A percentile compares a stretch with the other conserved stretches of the same genome.
These are phyloP conservation scores for Nematostella vectensis DNA, from an alignment of 92 coral and sea anemone species.

Conservation along the genomic window DNA sequence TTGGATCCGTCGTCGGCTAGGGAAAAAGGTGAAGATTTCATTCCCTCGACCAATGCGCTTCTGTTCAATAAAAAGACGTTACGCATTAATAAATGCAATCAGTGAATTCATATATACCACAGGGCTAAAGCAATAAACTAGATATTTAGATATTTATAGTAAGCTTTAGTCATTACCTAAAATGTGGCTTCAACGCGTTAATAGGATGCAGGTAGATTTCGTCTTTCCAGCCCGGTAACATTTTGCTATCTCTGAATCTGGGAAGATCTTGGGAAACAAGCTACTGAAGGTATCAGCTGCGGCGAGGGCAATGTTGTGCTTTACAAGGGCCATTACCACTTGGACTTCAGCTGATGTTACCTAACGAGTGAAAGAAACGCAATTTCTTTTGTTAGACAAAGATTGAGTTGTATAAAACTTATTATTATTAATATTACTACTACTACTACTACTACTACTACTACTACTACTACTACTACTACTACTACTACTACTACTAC, in stretches of 20 bases:
- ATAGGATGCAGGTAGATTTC: constrained; percentile 51
- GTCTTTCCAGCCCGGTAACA: constrained; percentile 42
- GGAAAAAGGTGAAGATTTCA: constrained; percentile 24
- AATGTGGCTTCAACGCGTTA: constrained; percentile 34
- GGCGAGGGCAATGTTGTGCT: constrained; percentile 42
- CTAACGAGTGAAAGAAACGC: constrained; percentile 5
- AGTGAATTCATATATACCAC: no score
- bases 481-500: no score
- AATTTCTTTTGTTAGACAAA: no score
- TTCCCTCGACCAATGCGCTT: constrained; percentile 18
- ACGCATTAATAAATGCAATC: no score
- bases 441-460: no score
- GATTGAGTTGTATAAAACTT: no score
- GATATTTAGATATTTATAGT: no score
- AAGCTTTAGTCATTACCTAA: constrained; percentile 36
- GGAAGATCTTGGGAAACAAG: constrained; percentile 40
- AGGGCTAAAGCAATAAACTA: no score
- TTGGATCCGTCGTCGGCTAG: constrained; percentile 39
- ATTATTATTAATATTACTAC: no score
- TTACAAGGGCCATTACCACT: constrained; percentile 49
- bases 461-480: no score
- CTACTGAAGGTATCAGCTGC: constrained; percentile 51
- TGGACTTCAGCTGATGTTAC: constrained; percentile 40
- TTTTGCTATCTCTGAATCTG: constrained; percentile 57
- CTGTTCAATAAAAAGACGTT: no score